Percentiles rank a stretch among this genome's conserved stretches.
Evolutionary conservation across 2,888 invertebrate genomes (phyloP).

Genomic region (Coelopa pilipes): DNA sequence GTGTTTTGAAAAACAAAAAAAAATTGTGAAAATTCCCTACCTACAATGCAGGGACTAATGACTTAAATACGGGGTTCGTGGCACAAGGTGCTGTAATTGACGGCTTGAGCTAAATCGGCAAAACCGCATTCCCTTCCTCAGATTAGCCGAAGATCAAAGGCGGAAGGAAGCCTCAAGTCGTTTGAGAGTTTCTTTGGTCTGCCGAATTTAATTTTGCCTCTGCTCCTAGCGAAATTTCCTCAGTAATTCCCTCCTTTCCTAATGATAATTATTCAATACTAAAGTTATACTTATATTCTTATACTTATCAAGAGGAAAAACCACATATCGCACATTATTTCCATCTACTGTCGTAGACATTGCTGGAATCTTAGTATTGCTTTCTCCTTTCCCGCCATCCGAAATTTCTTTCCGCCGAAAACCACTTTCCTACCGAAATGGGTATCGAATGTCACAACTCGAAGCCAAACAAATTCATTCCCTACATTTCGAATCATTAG

Average conservation of each 20-base stretch:
- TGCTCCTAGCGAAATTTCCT: background rate
- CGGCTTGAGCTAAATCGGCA: slow-evolving; percentile 20
- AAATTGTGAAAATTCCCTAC: background rate
- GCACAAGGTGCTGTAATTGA: slow-evolving; percentile 18
- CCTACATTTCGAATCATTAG: background rate
- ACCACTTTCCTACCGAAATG: background rate
- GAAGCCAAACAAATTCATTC: slow-evolving; percentile 9
- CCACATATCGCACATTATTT: too few relatives aligned
- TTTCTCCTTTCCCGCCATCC: background rate
- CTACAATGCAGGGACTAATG: background rate
- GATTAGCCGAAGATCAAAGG: too few relatives aligned
- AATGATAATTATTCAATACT: background rate
- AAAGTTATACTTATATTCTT: too few relatives aligned
- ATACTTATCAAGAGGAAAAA: too few relatives aligned
- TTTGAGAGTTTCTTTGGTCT: background rate
- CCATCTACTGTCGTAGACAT: too few relatives aligned
- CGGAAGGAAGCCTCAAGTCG: background rate
- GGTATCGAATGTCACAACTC: slow-evolving; percentile 13
- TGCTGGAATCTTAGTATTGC: too few relatives aligned
- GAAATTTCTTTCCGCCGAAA: background rate
- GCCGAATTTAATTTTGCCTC: background rate
- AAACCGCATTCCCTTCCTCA: slow-evolving; percentile 13
- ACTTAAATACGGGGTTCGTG: background rate
- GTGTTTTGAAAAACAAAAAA: background rate
- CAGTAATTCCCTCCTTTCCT: background rate